Conservation (phyloP, 2,797 vertebrate genomes). For the Gadopsis marmoratus region DNA sequence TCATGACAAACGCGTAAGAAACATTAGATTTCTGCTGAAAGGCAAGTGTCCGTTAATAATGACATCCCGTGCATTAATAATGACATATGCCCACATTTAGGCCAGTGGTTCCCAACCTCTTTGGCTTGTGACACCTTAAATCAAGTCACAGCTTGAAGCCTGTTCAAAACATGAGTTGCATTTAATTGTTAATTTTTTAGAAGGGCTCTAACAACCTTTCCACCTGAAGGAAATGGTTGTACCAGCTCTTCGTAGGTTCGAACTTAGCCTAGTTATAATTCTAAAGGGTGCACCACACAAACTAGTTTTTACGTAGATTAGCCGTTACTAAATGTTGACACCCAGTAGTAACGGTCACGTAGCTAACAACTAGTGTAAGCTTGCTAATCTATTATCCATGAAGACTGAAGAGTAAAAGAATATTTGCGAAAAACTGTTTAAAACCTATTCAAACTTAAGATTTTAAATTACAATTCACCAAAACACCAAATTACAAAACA, state of each 20-base stretch:
- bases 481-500: no score
- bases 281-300: neutral
- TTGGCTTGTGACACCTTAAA: neutral
- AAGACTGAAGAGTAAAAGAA: no score
- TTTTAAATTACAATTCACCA: no score
- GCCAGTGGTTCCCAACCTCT: neutral
- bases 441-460: no score
- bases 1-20: slow-evolving; percentile 28
- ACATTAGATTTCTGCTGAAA: slow-evolving; percentile 16
- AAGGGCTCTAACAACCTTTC: neutral
- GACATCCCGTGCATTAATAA: neutral
- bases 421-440: no score
- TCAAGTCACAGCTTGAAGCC: neutral
- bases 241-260: neutral
- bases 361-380: neutral
- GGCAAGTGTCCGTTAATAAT: neutral
- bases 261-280: neutral
- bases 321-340: neutral
- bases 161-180: neutral
- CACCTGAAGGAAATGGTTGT: neutral
- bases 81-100: neutral
- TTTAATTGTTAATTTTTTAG: neutral
- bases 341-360: neutral
- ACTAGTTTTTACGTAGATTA: neutral
- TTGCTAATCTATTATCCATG: no score